Evolutionary conservation across 2,888 invertebrate genomes (phyloP).

Genomic region (Lithophane socia): DNA sequence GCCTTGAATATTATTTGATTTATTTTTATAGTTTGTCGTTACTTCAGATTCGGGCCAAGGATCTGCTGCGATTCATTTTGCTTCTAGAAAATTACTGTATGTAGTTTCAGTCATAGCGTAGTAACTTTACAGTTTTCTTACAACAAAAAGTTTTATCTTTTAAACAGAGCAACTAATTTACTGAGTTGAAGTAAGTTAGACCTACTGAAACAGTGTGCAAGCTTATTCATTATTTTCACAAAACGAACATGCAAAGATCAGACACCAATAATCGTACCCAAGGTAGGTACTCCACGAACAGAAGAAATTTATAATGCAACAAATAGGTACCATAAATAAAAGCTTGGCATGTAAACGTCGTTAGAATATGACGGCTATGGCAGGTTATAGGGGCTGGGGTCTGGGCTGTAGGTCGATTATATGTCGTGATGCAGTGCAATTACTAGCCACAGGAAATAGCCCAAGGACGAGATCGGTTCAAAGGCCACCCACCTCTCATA

Average conservation of each 20-base stretch:
- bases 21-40: constrained; percentile 45
- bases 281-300: not conserved
- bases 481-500: constrained; percentile 74
- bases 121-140: constrained; percentile 1
- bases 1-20: constrained; percentile 45
- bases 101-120: not conserved
- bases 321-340: constrained; percentile 13
- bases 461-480: constrained; percentile 82
- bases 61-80: constrained; percentile 24
- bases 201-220: not conserved
- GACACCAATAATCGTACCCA: not conserved
- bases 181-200: not conserved
- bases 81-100: constrained; percentile 18
- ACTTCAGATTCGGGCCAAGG: constrained; percentile 6
- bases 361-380: constrained; percentile 61
- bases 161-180: not conserved
- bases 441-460: constrained; percentile 83
- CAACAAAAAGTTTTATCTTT: not conserved
- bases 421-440: constrained; percentile 87
- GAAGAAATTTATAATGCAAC: constrained; percentile 32
- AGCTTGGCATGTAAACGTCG: constrained; percentile 23
- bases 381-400: constrained; percentile 64
- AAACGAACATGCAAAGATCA: not conserved
- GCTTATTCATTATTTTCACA: not conserved
- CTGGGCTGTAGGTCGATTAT: constrained; percentile 73